A percentile compares a stretch with the other conserved stretches of the same genome.
These are phyloP conservation scores for Eretmochelys imbricata DNA, from an alignment of 2,113 vertebrate genomes.

Conservation along the genomic window DNA sequence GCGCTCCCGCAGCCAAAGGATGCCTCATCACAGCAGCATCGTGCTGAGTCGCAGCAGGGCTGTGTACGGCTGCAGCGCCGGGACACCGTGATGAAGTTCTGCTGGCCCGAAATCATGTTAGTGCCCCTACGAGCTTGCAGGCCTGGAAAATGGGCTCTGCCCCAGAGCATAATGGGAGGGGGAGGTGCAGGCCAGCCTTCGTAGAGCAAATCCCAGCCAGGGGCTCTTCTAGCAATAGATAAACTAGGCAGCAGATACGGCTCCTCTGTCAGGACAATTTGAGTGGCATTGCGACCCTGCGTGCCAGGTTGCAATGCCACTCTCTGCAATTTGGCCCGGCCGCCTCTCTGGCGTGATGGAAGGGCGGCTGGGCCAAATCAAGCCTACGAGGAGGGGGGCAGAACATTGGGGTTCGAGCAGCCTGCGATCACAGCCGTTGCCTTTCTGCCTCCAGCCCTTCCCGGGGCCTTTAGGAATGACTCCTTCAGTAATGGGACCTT, in stretches of 20 bases:
- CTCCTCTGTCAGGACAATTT: too few relatives aligned
- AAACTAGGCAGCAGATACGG: neutral
- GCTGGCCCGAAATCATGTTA: too few relatives aligned
- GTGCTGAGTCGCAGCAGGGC: too few relatives aligned
- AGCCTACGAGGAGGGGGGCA: fast-evolving
- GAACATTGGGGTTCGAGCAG: neutral
- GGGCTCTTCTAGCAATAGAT: too few relatives aligned
- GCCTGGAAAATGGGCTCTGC: neutral
- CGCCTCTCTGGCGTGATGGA: neutral
- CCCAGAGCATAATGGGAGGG: too few relatives aligned
- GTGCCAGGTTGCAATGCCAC: too few relatives aligned
- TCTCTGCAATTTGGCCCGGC: neutral
- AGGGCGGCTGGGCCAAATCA: neutral
- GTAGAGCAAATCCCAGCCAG: neutral
- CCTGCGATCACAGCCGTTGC: neutral
- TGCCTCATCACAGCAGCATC: too few relatives aligned
- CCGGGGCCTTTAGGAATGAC: neutral
- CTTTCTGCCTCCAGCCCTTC: neutral
- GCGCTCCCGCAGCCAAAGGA: too few relatives aligned
- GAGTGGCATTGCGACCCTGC: too few relatives aligned
- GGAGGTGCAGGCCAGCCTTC: neutral
- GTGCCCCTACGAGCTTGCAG: neutral
- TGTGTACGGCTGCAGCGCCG: too few relatives aligned
- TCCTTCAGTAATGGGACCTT: neutral
- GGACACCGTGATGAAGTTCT: too few relatives aligned